phyloP scores from a whole-genome alignment of 2,888 invertebrate genomes.

The Sphinx pinastri region DNA sequence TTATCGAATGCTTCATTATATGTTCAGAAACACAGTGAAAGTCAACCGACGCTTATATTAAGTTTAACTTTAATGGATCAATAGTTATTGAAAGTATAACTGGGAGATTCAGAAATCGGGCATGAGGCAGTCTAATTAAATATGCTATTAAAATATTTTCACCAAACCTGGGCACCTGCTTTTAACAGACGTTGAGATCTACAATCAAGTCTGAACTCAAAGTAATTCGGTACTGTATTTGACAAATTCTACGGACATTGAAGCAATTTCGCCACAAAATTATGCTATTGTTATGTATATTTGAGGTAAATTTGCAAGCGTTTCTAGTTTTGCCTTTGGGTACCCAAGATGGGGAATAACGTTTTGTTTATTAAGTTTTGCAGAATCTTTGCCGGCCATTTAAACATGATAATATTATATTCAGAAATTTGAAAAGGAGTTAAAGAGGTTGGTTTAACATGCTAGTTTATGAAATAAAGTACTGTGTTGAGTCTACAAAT shows the following conservation, averaged over 20 bases:
- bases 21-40: too few species aligned
- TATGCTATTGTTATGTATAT: constrained; percentile 2
- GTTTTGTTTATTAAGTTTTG: neutral
- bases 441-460: too few species aligned
- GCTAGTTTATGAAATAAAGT: too few species aligned
- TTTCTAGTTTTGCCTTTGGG: neutral
- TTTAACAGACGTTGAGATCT: neutral
- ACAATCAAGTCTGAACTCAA: neutral
- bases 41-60: too few species aligned
- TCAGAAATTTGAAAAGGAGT: neutral
- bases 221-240: constrained; percentile 10
- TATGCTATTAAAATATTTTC: neutral
- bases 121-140: too few species aligned
- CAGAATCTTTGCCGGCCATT: neutral
- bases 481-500: too few species aligned
- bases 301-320: neutral
- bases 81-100: too few species aligned
- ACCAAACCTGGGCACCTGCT: neutral
- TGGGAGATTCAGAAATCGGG: too few species aligned
- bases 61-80: too few species aligned
- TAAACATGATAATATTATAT: neutral
- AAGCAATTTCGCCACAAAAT: constrained; percentile 8
- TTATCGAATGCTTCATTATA: too few species aligned
- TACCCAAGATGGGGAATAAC: too few species aligned
- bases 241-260: neutral